Base-by-base conservation (phyloP, 1,140 invertebrate genomes). In the Meloidogyne chitwoodi region DNA sequence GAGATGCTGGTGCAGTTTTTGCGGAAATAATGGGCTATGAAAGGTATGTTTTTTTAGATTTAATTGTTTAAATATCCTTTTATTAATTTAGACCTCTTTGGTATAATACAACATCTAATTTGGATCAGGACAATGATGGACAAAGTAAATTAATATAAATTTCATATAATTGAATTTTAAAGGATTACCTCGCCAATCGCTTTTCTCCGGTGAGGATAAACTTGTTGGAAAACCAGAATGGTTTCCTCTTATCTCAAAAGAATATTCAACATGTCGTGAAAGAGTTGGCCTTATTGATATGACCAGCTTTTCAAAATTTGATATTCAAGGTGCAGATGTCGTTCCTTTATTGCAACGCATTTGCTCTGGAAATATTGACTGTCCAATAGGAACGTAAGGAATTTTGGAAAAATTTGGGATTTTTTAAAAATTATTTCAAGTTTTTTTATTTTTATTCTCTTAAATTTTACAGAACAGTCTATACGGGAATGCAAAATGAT, bases 11-110 rank as follows among this genome's bases (percentile, higher is more conserved):
- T 0, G 96, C 94, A n/a, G 92, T 96, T 14, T 99, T 98, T 89
- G 94, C 94, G 11, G 95, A 98, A 88, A 94, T 94, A 31, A 98
- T 98, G 94, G 96, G 95, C 1, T 99, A 98, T 88, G 96, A 99
- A 88, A 89, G 71, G 71, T 73, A n/a, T 56, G n/a, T n/a, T n/a
- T 56, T 56, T 56, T 22, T 8, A 8, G 34, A 8, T 10, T 56
- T 56, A 56, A 56, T n/a, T 6, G 2, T n/a, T 56, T 56, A n/a
- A 22, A 56, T n/a, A 56, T 56, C 12, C 6, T n/a, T 19, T 19
- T 4, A 44, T 14, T 12, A 19, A 48, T 62, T 72, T 24, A 73
- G 96, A 80, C 93, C 96, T 0, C 91, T 93, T 48, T 98, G 93
- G 91, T 99, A 97, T 88, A 91, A 93, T 79, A 86, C 88, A 31